Evolutionary conservation across 2,113 vertebrate genomes (phyloP).

Genomic region (Natator depressus): DNA sequence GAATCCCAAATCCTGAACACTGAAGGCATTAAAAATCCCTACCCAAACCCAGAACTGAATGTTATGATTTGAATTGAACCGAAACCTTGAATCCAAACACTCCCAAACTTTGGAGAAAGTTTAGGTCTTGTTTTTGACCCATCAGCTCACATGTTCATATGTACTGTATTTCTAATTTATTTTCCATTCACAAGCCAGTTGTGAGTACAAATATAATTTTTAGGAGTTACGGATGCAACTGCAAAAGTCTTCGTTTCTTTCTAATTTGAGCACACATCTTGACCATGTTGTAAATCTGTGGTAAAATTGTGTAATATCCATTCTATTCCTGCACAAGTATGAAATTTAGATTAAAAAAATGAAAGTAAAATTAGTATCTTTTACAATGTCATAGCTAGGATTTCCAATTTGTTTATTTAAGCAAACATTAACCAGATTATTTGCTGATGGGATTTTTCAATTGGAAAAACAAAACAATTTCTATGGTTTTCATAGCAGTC

Average conservation of each 20-base stretch:
- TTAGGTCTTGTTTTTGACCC: neutral
- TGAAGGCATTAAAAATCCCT: neutral
- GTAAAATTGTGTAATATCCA: constrained; percentile 31
- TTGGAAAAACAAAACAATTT: neutral
- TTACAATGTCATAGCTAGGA: neutral
- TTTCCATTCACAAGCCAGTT: neutral
- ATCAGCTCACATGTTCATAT: neutral
- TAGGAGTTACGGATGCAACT: neutral
- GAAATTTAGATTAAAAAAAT: neutral
- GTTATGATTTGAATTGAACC: neutral
- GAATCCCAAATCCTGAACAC: neutral
- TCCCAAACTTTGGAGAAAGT: neutral
- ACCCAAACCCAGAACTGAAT: neutral
- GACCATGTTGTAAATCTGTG: constrained; percentile 3
- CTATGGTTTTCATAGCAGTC: neutral
- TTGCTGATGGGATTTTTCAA: neutral
- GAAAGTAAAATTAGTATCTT: neutral
- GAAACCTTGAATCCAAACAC: neutral
- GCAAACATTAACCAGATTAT: neutral
- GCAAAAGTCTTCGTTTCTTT: constrained; percentile 43
- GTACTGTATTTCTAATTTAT: neutral
- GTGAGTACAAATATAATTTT: constrained; percentile 6
- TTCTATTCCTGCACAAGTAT: constrained; percentile 13
- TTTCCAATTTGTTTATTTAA: neutral
- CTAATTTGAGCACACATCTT: neutral